phyloP scores from a whole-genome alignment of 2,797 vertebrate genomes.

The Notolepis coatsorum region DNA sequence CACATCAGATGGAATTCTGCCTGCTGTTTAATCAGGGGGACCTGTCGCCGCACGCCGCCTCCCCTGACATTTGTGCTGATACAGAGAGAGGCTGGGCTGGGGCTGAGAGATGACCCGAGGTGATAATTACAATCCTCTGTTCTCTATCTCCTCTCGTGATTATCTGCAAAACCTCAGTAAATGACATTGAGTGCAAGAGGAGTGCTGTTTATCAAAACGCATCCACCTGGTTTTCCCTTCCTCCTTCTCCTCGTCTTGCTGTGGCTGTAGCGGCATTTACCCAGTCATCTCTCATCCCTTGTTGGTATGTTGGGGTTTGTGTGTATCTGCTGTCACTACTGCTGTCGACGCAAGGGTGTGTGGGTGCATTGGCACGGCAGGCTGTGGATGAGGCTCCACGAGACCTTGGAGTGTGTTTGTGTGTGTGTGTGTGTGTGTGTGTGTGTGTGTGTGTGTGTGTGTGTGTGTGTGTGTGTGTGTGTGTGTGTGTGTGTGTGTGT shows the following conservation, averaged over 20 bases:
- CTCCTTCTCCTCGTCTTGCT: background rate
- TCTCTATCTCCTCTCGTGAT: slow-evolving; percentile 11
- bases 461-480: too few species aligned
- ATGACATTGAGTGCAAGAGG: slow-evolving; percentile 1
- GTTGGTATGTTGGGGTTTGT: too few species aligned
- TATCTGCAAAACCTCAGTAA: slow-evolving; percentile 1
- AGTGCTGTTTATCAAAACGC: slow-evolving; percentile 5
- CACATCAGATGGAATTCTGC: background rate
- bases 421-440: too few species aligned
- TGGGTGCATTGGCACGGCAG: too few species aligned
- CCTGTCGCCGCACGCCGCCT: slow-evolving; percentile 1
- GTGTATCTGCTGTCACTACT: too few species aligned
- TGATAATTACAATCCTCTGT: slow-evolving; percentile 8
- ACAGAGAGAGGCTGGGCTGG: background rate
- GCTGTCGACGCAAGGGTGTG: too few species aligned
- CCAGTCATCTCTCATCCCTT: too few species aligned
- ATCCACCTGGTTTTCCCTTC: background rate
- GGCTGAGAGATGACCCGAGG: slow-evolving; percentile 16
- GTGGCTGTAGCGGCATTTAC: slow-evolving; percentile 9
- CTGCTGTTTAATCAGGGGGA: slow-evolving; percentile 6
- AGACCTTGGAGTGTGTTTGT: too few species aligned
- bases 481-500: too few species aligned
- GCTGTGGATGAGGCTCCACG: too few species aligned
- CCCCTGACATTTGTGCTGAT: slow-evolving; percentile 13
- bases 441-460: too few species aligned